Evolutionary conservation across 1,140 invertebrate species (phyloP).

Genomic region (Drosophila jambulina): DNA sequence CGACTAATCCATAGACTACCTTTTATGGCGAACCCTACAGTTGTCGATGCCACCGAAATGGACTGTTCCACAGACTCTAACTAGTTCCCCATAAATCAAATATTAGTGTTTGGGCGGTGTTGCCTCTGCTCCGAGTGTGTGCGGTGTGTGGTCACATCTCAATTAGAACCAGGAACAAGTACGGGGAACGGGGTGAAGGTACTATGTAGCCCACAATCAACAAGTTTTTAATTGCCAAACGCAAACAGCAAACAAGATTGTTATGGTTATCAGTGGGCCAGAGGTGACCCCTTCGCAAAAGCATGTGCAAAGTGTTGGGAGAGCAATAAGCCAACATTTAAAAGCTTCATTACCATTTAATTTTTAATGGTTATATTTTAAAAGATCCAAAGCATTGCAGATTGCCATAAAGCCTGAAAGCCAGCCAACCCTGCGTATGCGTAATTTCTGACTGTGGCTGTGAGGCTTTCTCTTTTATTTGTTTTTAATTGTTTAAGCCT

Average conservation of each 20-base stretch:
- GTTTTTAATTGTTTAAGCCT: background rate
- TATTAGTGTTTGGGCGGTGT: conserved; percentile 51
- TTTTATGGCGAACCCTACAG: conserved; percentile 19
- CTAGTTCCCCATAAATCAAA: conserved; percentile 62
- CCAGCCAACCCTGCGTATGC: conserved; percentile 10
- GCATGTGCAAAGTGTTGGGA: background rate
- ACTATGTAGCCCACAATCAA: conserved; percentile 67
- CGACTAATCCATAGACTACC: conserved; percentile 4
- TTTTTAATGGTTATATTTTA: conserved; percentile 5
- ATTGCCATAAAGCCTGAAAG: background rate
- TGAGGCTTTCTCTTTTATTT: background rate
- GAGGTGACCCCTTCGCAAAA: conserved; percentile 24
- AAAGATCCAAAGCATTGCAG: conserved; percentile 1
- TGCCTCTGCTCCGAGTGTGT: conserved; percentile 8
- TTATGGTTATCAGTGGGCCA: conserved; percentile 42
- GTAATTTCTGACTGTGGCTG: background rate
- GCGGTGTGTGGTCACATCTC: conserved; percentile 28
- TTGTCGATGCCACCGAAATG: conserved; percentile 14
- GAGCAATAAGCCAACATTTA: conserved; percentile 7
- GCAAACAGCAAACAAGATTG: conserved; percentile 53
- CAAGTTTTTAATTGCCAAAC: conserved; percentile 70
- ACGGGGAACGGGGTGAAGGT: background rate
- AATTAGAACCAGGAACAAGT: conserved; percentile 26
- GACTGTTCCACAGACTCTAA: conserved; percentile 3
- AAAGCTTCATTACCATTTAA: conserved; percentile 9